Percentiles rank a stretch among this genome's conserved stretches.
Evolutionary conservation across 2,888 invertebrate genomes (phyloP).

Genomic region (Lasioglossum pauxillum): DNA sequence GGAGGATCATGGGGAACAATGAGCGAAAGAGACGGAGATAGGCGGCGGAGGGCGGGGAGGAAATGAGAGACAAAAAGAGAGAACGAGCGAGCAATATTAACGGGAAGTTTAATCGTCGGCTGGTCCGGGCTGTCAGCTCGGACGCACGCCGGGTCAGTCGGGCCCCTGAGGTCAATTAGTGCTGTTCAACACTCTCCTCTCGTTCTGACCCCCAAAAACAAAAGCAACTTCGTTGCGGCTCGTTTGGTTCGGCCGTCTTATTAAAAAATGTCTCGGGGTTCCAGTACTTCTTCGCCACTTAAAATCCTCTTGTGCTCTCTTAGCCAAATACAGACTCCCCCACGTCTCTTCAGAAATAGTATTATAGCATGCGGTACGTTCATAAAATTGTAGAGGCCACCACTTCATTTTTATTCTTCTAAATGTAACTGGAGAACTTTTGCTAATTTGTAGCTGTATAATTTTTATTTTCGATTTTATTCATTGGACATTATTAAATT

Average conservation of each 20-base stretch:
- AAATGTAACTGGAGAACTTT: no score
- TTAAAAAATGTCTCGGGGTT: constrained; percentile 51
- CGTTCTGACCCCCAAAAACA: constrained; percentile 76
- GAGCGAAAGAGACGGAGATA: constrained; percentile 41
- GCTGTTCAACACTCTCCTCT: constrained; percentile 82
- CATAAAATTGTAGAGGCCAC: no score
- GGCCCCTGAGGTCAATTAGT: constrained; percentile 83
- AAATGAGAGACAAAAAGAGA: constrained; percentile 56
- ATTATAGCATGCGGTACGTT: no score
- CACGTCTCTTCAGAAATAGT: background rate
- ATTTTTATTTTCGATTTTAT: no score
- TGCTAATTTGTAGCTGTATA: no score
- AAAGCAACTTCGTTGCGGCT: constrained; percentile 63
- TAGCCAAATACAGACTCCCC: background rate
- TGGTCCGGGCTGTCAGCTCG: constrained; percentile 80
- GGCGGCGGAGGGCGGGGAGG: constrained; percentile 46
- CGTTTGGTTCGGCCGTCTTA: constrained; percentile 49
- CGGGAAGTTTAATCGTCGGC: constrained; percentile 83
- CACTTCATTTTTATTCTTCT: no score
- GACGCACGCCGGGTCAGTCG: constrained; percentile 83
- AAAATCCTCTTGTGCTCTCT: background rate
- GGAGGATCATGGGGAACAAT: constrained; percentile 25
- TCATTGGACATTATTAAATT: background rate
- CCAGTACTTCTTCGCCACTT: constrained; percentile 7
- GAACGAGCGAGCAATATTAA: constrained; percentile 78